Base-by-base conservation (phyloP, 2,797 vertebrate genomes). In the Orientallactaga sibirica region DNA sequence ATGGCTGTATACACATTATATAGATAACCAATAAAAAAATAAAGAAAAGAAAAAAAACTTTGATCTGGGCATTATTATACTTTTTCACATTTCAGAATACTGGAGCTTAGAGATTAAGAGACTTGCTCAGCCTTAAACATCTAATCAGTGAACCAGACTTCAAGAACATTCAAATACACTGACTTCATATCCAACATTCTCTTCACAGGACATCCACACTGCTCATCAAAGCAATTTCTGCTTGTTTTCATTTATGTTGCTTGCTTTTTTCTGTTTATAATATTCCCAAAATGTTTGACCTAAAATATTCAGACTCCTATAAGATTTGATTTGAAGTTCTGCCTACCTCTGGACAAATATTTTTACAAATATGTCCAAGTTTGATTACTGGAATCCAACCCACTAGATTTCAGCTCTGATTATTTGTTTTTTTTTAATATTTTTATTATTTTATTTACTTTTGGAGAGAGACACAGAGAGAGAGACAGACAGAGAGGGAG, bases 221-320 rank as follows among this genome's bases (percentile, higher is more conserved):
- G 5, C 22, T 86, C 64, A 29, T 85, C 87, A n/a, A 86, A 94
- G 77, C 73, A 83, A 48, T 92, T n/a, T 75, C 33, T 20, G 48
- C 29, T 81, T 58, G 41, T 37, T 11, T 52, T 64, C 52, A 73
- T 29, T 77, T 52, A 93, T 70, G 37, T 75, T 88, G 71, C 91
- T 88, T 29, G 61, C 16, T 92, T 16, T 90, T 75, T 91, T 90
- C 64, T 95, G 81, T 90, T 90, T 84, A 84, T 76, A 67, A 71
- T 66, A 16, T 92, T 95, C 92, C 62, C 43, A 66, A 73, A 88
- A 89, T 76, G 2, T 86, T 67, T 94, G 73, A 29, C 48, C 66
- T 71, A 79, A 58, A 73, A 41, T 19, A 48, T 43, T 88, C 83
- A 62, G 55, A 76, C 52, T 75, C 20, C 48, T 86, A 77, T 86